These are phyloP conservation scores for Lacerta bilineata DNA, from an alignment of 2,797 vertebrate species.

Conservation along the genomic window DNA sequence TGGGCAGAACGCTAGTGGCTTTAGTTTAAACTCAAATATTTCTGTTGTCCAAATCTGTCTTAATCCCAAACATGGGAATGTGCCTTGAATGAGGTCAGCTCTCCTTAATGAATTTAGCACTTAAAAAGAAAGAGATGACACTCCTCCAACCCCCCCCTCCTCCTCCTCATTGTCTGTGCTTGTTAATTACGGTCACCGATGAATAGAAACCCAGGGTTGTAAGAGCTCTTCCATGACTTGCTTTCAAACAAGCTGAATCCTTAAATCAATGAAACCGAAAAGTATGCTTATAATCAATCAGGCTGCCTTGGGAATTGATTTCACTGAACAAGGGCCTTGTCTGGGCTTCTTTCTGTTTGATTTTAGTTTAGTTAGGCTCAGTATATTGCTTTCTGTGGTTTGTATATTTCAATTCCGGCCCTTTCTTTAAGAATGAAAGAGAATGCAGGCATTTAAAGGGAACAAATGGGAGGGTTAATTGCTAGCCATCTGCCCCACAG, in stretches of 20 bases:
- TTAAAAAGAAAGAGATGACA: slow-evolving; percentile 17
- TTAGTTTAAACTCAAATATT: slow-evolving; percentile 14
- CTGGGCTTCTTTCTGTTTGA: slow-evolving; percentile 46
- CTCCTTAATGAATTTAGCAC: slow-evolving; percentile 33
- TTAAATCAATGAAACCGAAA: slow-evolving; percentile 55
- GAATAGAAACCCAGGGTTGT: slow-evolving; percentile 36
- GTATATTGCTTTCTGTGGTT: slow-evolving; percentile 32
- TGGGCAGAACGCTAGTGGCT: not conserved
- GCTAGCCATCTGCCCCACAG: slow-evolving; percentile 25
- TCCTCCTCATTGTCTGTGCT: slow-evolving; percentile 19
- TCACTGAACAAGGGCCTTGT: slow-evolving; percentile 46
- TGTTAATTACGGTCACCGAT: slow-evolving; percentile 48
- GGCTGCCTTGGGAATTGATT: slow-evolving; percentile 42
- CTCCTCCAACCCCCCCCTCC: too few species aligned
- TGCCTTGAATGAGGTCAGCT: slow-evolving; percentile 40
- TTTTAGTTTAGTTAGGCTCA: slow-evolving; percentile 43
- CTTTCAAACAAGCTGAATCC: slow-evolving; percentile 48
- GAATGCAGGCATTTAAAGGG: not conserved
- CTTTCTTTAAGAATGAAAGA: slow-evolving; percentile 12
- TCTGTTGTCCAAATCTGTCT: not conserved
- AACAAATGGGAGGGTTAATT: slow-evolving; percentile 8
- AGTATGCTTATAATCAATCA: slow-evolving; percentile 53
- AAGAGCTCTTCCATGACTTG: slow-evolving; percentile 19
- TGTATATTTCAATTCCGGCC: slow-evolving; percentile 30
- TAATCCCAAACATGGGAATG: slow-evolving; percentile 38